Conservation (phyloP, 1,140 invertebrate genomes). For the Drosophila orosa region DNA sequence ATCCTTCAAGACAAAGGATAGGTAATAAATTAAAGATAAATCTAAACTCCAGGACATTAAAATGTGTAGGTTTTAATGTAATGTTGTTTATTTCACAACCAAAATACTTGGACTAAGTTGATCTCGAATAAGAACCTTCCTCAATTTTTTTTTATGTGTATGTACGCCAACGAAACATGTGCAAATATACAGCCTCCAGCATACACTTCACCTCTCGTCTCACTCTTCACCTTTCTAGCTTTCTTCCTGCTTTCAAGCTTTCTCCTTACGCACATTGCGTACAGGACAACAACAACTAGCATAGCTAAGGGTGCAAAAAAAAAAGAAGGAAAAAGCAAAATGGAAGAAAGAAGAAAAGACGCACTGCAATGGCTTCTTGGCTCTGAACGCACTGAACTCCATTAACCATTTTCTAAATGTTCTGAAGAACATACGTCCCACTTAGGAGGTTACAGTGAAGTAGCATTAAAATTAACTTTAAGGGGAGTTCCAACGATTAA, state of each 20-base stretch:
- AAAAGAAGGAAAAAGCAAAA: constrained; percentile 8
- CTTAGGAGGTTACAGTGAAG: constrained; percentile 24
- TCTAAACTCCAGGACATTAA: too few species aligned
- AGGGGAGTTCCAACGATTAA: background rate
- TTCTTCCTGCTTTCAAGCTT: constrained; percentile 17
- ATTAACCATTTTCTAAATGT: constrained; percentile 12
- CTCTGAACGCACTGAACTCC: constrained; percentile 20
- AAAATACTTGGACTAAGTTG: too few species aligned
- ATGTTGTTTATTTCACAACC: too few species aligned
- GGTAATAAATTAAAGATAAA: too few species aligned
- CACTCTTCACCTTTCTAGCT: background rate
- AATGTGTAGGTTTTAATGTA: too few species aligned
- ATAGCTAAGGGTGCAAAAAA: constrained; percentile 16
- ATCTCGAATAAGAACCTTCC: background rate
- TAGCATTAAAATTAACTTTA: constrained; percentile 9
- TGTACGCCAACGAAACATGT: constrained; percentile 19
- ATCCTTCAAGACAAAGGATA: too few species aligned
- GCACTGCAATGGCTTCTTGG: constrained; percentile 66
- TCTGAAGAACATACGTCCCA: background rate
- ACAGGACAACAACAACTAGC: constrained; percentile 19
- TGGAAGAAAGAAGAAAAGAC: constrained; percentile 31
- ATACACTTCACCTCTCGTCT: background rate
- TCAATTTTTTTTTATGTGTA: background rate
- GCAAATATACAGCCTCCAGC: constrained; percentile 28
- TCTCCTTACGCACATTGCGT: constrained; percentile 44